These are phyloP conservation scores for Calyptommatus sinebrachiatus DNA, from an alignment of 2,113 vertebrate genomes.

Conservation along the genomic window DNA sequence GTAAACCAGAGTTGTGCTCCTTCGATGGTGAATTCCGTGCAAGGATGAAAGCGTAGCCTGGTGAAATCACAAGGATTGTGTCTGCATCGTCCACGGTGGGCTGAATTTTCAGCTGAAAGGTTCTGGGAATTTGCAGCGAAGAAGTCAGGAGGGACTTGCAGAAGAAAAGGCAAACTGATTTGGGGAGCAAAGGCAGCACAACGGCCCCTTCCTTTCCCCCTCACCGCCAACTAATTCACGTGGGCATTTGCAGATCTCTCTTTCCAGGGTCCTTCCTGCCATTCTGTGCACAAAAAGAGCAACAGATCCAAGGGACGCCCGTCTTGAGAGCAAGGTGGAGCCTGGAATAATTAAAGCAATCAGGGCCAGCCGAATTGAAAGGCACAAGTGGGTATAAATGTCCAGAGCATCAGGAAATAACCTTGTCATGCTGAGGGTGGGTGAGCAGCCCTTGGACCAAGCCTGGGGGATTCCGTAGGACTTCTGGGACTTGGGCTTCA, in stretches of 20 bases:
- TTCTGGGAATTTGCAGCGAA: constrained; percentile 58
- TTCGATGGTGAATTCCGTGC: too few relatives aligned
- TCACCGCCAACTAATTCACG: constrained; percentile 34
- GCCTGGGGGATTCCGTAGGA: not conserved
- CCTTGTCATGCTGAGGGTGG: not conserved
- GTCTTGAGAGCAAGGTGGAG: not conserved
- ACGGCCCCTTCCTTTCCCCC: constrained; percentile 51
- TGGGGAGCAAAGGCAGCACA: constrained; percentile 53
- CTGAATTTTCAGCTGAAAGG: too few relatives aligned
- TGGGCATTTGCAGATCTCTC: not conserved
- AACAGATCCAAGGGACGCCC: not conserved
- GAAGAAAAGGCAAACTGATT: constrained; percentile 57
- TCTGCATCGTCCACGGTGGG: too few relatives aligned
- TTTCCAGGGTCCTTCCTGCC: constrained; percentile 15
- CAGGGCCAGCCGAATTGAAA: not conserved
- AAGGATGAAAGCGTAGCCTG: too few relatives aligned
- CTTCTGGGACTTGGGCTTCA: not conserved
- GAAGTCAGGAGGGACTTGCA: constrained; percentile 62
- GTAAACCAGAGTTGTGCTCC: too few relatives aligned
- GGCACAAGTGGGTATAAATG: not conserved
- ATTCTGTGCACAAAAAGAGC: not conserved
- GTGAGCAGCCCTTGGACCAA: not conserved
- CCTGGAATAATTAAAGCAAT: constrained; percentile 21
- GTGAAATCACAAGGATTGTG: too few relatives aligned
- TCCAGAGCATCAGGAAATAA: not conserved